Conservation (phyloP, 2,797 vertebrate species). For the Microctenopoma lineatum region DNA sequence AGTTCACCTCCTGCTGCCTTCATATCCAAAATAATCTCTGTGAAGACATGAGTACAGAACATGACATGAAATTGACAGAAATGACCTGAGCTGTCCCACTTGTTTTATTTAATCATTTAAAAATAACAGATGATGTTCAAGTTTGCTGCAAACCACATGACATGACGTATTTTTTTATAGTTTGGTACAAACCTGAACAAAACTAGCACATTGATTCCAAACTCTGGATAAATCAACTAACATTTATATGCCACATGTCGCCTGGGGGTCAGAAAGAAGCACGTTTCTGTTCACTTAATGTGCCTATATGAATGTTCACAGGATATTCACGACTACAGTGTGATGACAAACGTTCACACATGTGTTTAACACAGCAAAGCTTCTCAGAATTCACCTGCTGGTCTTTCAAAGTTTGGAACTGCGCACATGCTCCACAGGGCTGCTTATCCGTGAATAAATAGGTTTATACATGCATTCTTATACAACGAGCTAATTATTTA, state of each 20-base stretch:
- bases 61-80: background rate
- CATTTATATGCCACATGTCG: background rate
- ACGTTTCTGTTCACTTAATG: no score
- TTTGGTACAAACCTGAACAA: background rate
- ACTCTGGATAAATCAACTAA: background rate
- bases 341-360: background rate
- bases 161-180: background rate
- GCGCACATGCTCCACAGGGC: conserved; percentile 14
- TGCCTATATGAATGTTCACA: background rate
- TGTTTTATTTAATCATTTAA: no score
- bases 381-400: conserved; percentile 61
- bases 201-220: background rate
- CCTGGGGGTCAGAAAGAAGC: background rate
- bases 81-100: no score
- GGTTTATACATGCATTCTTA: background rate
- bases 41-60: conserved; percentile 47
- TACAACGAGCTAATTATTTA: background rate
- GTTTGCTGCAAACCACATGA: background rate
- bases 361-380: background rate
- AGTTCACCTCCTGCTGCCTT: conserved; percentile 90
- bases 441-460: background rate
- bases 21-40: conserved; percentile 96
- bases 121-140: background rate
- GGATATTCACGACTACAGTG: background rate
- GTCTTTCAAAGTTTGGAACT: conserved; percentile 13